Percentiles rank a stretch among this genome's conserved stretches.
Conservation (phyloP, 2,888 invertebrate genomes). For the Cerastis leucographa region DNA sequence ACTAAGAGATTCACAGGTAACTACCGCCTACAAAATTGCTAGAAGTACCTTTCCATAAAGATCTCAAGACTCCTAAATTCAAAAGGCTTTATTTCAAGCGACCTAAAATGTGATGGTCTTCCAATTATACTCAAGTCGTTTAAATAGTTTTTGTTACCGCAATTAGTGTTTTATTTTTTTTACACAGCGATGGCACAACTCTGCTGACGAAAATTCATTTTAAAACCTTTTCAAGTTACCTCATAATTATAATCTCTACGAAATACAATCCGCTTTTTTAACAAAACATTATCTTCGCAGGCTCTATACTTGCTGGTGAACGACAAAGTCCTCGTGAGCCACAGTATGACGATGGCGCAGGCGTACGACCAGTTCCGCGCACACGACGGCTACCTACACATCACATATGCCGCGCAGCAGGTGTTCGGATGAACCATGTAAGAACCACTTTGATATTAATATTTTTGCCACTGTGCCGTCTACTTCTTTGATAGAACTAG, state of each 20-base stretch:
- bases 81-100: no score
- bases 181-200: background rate
- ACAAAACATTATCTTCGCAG: constrained; percentile 49
- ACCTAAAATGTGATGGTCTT: background rate
- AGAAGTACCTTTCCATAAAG: background rate
- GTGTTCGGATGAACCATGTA: constrained; percentile 84
- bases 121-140: background rate
- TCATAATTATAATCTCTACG: background rate
- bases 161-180: background rate
- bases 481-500: constrained; percentile 6
- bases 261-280: background rate
- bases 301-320: constrained; percentile 95
- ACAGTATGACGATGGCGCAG: constrained; percentile 95
- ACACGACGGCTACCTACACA: constrained; percentile 95
- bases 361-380: constrained; percentile 94
- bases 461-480: background rate
- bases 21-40: background rate
- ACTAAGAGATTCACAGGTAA: constrained; percentile 86
- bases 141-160: no score
- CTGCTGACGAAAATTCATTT: background rate
- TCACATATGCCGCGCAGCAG: constrained; percentile 97
- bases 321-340: constrained; percentile 94
- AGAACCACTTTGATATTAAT: constrained; percentile 52
- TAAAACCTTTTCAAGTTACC: background rate
- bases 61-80: background rate